Base-by-base conservation (phyloP, 1,140 invertebrate genomes). In the Pachyrhynchus sulphureomaculatus region DNA sequence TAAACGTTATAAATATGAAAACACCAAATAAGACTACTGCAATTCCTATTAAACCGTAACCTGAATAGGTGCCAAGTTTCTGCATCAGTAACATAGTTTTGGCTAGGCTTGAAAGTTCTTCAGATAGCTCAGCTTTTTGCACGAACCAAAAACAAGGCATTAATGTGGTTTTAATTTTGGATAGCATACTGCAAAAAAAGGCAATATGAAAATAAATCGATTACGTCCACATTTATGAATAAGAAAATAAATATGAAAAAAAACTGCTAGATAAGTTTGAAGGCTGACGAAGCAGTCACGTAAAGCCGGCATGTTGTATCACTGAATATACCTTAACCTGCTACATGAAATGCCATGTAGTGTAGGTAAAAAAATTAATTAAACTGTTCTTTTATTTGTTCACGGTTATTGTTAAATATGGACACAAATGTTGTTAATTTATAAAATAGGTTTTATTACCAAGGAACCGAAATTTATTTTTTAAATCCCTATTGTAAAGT, bases 71-170 rank as follows among this genome's bases (percentile, higher is more conserved):
- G 12, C 83, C 84, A 53, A 83, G 71, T 33, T 72, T 61, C 32
- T 79, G 75, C 15, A 84, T 56, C 21, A 80, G 75, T 5, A 83
- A 51, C 2, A 83, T 68, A 37, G 84, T 71, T 64, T 83, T 83
- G 0, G 86, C 80, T 70, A 79, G 68, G 4, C 64, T 68, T 1
- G 84, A 82, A 59, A 85, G 81, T n/a, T 83, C 73, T 20, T 80
- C 65, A n/a, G 81, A 83, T 15, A 88, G 76, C 39, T 74, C 62
- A 17, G 84, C 84, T 62, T 82, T 80, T 76, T 92, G 88, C 9
- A 80, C 76, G 75, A 92, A 92, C 88, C 88, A 90, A 62, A 91
- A 76, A 78, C 87, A 83, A 10, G 89, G 89, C 59, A 88, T 76
- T 75, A 83, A 84, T 23, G 79, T 80, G 56, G 76, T 78, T 4